Percentiles rank a stretch among this genome's conserved stretches.
These are phyloP conservation scores for Pardosa pseudoannulata DNA, from an alignment of 2,888 invertebrate species.

Conservation along the genomic window DNA sequence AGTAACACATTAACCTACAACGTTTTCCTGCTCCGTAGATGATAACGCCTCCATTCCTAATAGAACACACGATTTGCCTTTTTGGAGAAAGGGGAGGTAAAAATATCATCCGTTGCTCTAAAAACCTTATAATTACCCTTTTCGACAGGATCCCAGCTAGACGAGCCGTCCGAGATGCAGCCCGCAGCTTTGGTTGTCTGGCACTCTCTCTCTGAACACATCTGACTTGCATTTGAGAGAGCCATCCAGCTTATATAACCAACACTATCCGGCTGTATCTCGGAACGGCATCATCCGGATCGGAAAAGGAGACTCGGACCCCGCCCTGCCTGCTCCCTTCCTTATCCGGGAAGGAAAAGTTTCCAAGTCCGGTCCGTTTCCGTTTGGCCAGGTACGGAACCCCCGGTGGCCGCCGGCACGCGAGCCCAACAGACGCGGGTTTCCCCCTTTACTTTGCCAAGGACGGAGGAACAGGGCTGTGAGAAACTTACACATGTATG, in stretches of 20 bases:
- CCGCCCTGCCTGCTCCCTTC: constrained; percentile 60
- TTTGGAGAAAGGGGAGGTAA: no score
- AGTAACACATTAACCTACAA: no score
- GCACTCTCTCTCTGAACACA: background rate
- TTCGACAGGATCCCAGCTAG: no score
- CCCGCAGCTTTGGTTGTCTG: no score
- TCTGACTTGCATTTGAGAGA: background rate
- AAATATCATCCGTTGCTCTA: no score
- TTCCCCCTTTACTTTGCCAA: background rate
- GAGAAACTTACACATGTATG: background rate
- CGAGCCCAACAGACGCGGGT: background rate
- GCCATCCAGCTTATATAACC: constrained; percentile 12
- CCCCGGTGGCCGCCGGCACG: background rate
- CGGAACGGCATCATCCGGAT: constrained; percentile 56
- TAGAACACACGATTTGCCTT: no score
- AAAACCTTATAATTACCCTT: no score
- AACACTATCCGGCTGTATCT: constrained; percentile 33
- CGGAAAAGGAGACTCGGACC: constrained; percentile 60
- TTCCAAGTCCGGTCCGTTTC: constrained; percentile 62
- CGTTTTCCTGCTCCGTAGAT: no score
- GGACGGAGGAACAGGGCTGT: background rate
- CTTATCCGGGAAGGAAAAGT: constrained; percentile 61
- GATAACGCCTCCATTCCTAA: no score
- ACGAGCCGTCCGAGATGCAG: no score
- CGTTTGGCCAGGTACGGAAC: constrained; percentile 21